Base-by-base conservation (phyloP, 53 echinoderm and acorn worm species). In the Holothuria scabra region DNA sequence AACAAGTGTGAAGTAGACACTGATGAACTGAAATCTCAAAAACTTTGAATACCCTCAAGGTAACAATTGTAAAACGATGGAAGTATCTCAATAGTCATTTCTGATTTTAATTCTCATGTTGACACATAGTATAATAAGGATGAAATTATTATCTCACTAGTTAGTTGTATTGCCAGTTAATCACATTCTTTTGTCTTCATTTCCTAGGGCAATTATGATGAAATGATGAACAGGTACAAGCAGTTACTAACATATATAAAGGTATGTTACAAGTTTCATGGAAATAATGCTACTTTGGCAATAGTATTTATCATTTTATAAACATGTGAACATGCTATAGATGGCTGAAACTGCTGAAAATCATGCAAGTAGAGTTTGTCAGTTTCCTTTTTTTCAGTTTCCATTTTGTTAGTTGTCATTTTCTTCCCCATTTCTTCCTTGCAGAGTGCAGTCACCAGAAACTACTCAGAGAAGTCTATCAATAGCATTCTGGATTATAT, bases 181-280 rank as follows among this genome's bases (percentile, higher is more conserved):
- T 41, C 6, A 41, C 41, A 41, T 12, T 68, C 59, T 75, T 59
- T 46, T 57, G 59, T 84, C 16, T 74, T 85, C n/a, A 19, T 35
- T 84, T 65, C 75, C 1, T 88, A 97, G 94, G 90, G 92, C 44
- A 97, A 97, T 65, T 94, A 94, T 90, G 94, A 92, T 74, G 97
- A 97, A 94, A 97, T 97, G 97, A 97, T 97, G 97, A 90, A 86
- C 71, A 92, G 93, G 76, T 97, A 97, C 92, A 97, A 97, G 83
- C 88, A 91, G 88, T 79, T 97, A 81, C 86, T 97, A 89, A 94
- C 91, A 76, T 97, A 97, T 89, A 97, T 94, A 88, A 97, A 97
- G 94, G 97, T 97, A 83, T 85, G 89, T 49, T 28, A 52, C 14
- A 52, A 52, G 52, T 52, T 14, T 52, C 18, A 18, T 52, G 0